Evolutionary conservation across 2,113 vertebrate genomes (phyloP), one percentile per base, ranked within the genome.

Genomic region (Centropus bengalensis): DNA sequence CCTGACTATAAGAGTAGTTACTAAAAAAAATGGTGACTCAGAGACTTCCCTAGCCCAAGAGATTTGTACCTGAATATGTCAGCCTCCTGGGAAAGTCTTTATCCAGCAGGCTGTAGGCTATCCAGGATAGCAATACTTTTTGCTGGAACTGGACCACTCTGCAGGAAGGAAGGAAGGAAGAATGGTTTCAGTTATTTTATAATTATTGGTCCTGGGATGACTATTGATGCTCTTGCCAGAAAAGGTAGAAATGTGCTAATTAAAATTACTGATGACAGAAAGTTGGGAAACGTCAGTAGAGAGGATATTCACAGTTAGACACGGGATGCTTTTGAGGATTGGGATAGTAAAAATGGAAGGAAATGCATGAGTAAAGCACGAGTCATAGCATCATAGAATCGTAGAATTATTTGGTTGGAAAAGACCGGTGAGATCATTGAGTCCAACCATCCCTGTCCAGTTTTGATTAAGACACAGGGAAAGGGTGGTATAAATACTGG

Each of bases 241-340:
- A 94, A 73, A 90, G 80, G 51, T 45, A 83, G 63, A 86, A 88
- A 83, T 58, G 73, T 49, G 45, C 59, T 83, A 82, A 88, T 83
- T 86, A 76, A 90, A 92, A 77, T 86, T 69, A 83, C 68, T 36
- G 76, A 28, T 93, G 77, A 71, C 80, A 86, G 76, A 86, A 96
- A 83, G 36, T 81, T 94, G 91, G 45, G 86, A 83, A 45, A 32
- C 47, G 22, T 66, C n/a, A 22, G 44, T 78, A 49, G 82, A 68
- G 58, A 79, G 2, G 9, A 89, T 85, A 40, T 45, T 82, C 70
- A 44, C 36, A 24, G 62, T 52, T 40, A 74, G 24, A 73, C 56
- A 23, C 20, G 7, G 49, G 66, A 67, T 78, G 49, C 47, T 84
- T 36, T 49, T 84, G 44, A 60, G 74, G 64, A 33, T 22, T 23